A percentile compares a stretch with the other conserved stretches of the same genome.
These are phyloP conservation scores for Chaetorhynchus papuensis DNA, from an alignment of 2,113 vertebrate genomes.

Conservation along the genomic window DNA sequence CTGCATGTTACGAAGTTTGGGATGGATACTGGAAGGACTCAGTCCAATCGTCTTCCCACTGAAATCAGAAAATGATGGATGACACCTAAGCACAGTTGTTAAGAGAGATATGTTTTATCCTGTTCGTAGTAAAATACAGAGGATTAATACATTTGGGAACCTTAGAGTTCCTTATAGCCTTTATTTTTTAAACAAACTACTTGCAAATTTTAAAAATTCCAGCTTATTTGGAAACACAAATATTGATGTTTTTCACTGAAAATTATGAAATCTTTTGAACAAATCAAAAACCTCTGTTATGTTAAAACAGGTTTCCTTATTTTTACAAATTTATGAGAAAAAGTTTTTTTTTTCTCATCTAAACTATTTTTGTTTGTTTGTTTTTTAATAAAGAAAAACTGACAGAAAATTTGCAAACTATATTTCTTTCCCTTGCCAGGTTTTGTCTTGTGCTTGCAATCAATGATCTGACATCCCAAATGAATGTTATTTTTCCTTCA, in stretches of 20 bases:
- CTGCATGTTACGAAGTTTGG: too few relatives aligned
- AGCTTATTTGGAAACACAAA: background rate
- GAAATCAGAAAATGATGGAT: background rate
- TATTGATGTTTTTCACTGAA: background rate
- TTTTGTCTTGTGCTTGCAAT: background rate
- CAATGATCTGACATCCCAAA: background rate
- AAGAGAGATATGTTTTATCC: background rate
- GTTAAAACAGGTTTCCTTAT: background rate
- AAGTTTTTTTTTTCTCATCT: background rate
- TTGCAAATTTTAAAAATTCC: background rate
- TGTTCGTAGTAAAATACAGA: background rate
- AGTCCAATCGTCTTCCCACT: background rate
- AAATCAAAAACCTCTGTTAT: background rate
- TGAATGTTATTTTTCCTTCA: background rate
- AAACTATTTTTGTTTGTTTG: background rate
- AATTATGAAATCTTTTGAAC: background rate
- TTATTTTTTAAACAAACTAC: background rate
- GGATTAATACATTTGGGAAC: background rate
- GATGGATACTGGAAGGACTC: background rate
- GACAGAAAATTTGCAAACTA: background rate
- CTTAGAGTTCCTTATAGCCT: fast-evolving
- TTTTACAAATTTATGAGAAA: background rate
- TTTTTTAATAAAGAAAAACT: background rate
- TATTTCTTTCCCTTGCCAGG: background rate
- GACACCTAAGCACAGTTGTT: background rate